Base-by-base conservation (phyloP, 2,888 invertebrate genomes). In the Erannis defoliaria region DNA sequence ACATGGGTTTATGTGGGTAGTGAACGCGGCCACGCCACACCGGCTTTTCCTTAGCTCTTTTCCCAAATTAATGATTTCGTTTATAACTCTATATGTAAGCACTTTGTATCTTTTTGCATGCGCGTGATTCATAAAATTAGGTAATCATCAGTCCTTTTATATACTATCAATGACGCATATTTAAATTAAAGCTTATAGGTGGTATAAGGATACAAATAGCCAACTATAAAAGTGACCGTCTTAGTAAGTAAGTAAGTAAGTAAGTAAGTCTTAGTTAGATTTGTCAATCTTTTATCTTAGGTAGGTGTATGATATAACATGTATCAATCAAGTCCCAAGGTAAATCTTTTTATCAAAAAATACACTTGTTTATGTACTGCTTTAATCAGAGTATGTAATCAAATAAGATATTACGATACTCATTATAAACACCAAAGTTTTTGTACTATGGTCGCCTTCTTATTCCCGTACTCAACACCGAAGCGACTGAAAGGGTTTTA, bases 1-100 rank as follows among this genome's bases (percentile, higher is more conserved):
- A 55, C 50, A 55, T 61, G 61, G 61, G 55, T 38, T 18, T 18
- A 54, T 23, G 59, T 59, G 53, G 59, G 60, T 18, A 49, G 60
- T 43, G 37, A 55, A 43, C 43, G 55, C 37, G 42, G 16, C 49
- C 37, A 19, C 37, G 14, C n/a, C 26, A 26, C 37, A 16, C 26
- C 43, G 26, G 31, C 35, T 26, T 49, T 60, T 55, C 35, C 60
- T 49, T 42, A 48, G 33, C 48, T 49, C 29, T 29, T 53, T 53
- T 49, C 48, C 23, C 26, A 43, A 50, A 45, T 43, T 57, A 56
- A 49, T 16, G 23, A 42, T 38, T 33, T 31, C 4, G 3, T 19
- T 31, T 46, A 46, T 46, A n/a, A 46, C 18, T 18, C 9, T 33
- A 46, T 42, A 21, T 21, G 38, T 48, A 19, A n/a, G 9, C 18